A percentile compares a stretch with the other conserved stretches of the same genome.
Evolutionary conservation across 2,113 vertebrate genomes (phyloP).

Genomic region (Oostethus manadensis): DNA sequence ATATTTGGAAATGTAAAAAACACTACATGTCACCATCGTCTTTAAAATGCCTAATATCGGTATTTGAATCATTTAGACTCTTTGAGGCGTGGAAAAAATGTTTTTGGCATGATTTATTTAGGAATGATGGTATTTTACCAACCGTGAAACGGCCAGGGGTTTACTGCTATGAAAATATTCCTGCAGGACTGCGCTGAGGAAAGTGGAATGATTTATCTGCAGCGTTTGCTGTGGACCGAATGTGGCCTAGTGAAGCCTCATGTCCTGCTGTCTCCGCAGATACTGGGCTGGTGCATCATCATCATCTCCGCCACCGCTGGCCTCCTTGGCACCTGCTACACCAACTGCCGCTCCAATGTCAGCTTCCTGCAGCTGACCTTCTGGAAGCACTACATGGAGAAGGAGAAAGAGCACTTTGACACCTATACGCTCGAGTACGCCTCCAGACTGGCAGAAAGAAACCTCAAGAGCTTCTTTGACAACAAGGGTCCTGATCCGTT

Average conservation of each 20-base stretch:
- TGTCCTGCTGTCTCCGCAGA: slow-evolving; percentile 39
- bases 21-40: no score
- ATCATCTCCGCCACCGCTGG: slow-evolving; percentile 36
- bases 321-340: slow-evolving; percentile 65
- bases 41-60: no score
- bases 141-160: no score
- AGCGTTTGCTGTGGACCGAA: no score
- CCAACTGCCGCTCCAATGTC: slow-evolving; percentile 71
- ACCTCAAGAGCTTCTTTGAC: slow-evolving; percentile 74
- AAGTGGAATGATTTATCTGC: no score
- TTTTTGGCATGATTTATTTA: no score
- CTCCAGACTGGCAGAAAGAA: slow-evolving; percentile 68
- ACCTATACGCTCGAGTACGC: slow-evolving; percentile 56
- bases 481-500: slow-evolving; percentile 52
- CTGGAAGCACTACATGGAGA: slow-evolving; percentile 71
- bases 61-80: no score
- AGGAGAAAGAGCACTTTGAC: slow-evolving; percentile 69
- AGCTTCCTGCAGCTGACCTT: slow-evolving; percentile 76
- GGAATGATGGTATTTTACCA: no score
- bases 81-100: no score
- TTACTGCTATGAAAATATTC: no score
- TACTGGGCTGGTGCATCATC: slow-evolving; percentile 72
- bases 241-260: background rate
- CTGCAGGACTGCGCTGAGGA: no score
- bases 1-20: no score